phyloP scores from a whole-genome alignment of 2,113 vertebrate species.

The Melanocharis versteri region DNA sequence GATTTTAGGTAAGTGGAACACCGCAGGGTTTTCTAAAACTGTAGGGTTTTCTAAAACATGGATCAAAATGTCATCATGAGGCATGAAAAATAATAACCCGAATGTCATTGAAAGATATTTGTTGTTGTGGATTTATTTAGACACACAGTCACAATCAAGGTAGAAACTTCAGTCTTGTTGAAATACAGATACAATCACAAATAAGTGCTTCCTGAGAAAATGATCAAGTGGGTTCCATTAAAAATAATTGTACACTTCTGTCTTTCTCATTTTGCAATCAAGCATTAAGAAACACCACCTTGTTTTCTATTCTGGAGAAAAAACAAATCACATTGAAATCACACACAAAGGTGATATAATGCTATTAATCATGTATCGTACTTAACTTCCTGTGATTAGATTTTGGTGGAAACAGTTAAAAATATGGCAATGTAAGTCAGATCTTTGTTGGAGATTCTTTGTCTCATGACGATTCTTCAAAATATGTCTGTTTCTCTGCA shows the following conservation, averaged over 20 bases:
- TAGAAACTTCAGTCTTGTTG: not conserved
- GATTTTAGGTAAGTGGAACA: slow-evolving; percentile 79
- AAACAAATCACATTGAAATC: not conserved
- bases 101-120: not conserved
- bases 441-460: not conserved
- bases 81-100: not conserved
- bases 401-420: not conserved
- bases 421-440: not conserved
- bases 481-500: not conserved
- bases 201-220: slow-evolving; percentile 4
- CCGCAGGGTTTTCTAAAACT: not conserved
- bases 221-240: not conserved
- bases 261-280: slow-evolving; percentile 16
- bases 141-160: not conserved
- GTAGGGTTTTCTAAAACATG: not conserved
- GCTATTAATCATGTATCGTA: not conserved
- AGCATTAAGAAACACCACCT: not conserved
- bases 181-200: not conserved
- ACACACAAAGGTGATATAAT: not conserved
- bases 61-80: not conserved
- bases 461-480: not conserved
- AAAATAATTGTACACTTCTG: slow-evolving; percentile 20
- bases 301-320: not conserved
- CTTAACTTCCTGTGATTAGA: not conserved
- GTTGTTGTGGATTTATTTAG: slow-evolving; percentile 26